Evolutionary conservation across 2,888 invertebrate species (phyloP), one percentile per base, ranked within the genome.

Genomic region (Synanthedon myopaeformis): DNA sequence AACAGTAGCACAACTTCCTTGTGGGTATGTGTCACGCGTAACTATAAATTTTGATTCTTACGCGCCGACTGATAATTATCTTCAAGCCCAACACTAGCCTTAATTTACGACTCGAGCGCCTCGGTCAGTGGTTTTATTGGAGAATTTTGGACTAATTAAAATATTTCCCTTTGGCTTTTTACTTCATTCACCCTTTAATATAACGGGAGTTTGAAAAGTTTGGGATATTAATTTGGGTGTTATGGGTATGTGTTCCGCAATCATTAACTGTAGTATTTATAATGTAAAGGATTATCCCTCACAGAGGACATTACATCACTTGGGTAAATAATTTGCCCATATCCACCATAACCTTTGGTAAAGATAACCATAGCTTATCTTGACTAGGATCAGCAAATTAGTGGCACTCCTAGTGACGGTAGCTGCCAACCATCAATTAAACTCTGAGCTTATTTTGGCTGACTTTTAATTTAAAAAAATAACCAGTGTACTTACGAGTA

Each of bases 101-200:
- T 72, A 79, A 81, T 84, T 82, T 81, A 84, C 61, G 76, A 73
- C 73, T 67, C 69, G 66, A 60, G 63, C 69, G 66, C 67, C 57
- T 66, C 66, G 65, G 63, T 67, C 72, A 62, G 73, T 69, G 78
- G 76, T 74, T 79, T 79, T 74, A 79, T 75, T 73, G 66, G 79
- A 81, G 73, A 76, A 79, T 82, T 82, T 76, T 60, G 68, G 72
- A 66, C 77, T 79, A 82, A 82, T 83, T 82, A 82, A 82, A 82
- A 82, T 76, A 71, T 70, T 67, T 72, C 60, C 64, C 59, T 58
- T 57, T 56, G 61, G 64, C 67, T 72, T 76, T 76, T 73, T 75
- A 66, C 58, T 57, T 68, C 65, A 64, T 64, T 65, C 57, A 59
- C 59, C 60, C 64, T 63, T 62, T 61, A 65, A 59, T 57, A 54